These are phyloP conservation scores for Drosophila maculinotata DNA, from an alignment of 2,888 invertebrate genomes.

Conservation along the genomic window DNA sequence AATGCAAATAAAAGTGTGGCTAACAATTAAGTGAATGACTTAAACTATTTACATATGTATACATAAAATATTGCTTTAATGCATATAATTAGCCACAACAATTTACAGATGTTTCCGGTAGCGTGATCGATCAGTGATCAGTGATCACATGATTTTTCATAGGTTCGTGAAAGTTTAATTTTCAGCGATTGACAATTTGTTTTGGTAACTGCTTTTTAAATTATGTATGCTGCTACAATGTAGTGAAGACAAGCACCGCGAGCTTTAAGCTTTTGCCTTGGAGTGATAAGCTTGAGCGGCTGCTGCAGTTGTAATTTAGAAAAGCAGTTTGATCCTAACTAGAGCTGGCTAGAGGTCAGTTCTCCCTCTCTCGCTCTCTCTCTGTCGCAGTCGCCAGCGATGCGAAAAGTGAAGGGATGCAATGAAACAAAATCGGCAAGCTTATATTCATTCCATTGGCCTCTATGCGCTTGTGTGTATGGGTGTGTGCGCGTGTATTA, in stretches of 20 bases:
- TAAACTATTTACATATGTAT: not conserved
- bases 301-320: not conserved
- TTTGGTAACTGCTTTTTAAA: not conserved
- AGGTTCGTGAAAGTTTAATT: not conserved
- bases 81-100: constrained; percentile 3
- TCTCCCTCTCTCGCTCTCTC: not conserved
- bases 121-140: constrained; percentile 18
- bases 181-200: constrained; percentile 3
- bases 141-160: not conserved
- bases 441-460: constrained; percentile 49
- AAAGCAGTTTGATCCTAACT: constrained; percentile 41
- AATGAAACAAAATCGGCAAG: constrained; percentile 49
- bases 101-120: constrained; percentile 16
- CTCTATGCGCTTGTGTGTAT: constrained; percentile 41
- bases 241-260: constrained; percentile 44
- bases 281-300: constrained; percentile 3
- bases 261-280: constrained; percentile 48
- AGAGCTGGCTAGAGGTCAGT: constrained; percentile 42
- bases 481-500: constrained; percentile 5
- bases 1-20: constrained; percentile 4
- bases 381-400: constrained; percentile 5
- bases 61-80: not conserved
- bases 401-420: constrained; percentile 73
- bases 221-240: not conserved
- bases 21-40: constrained; percentile 3